Evolutionary conservation across 2,113 vertebrate species (phyloP), one percentile per base, ranked within the genome.

Genomic region (Ammodytes marinus): DNA sequence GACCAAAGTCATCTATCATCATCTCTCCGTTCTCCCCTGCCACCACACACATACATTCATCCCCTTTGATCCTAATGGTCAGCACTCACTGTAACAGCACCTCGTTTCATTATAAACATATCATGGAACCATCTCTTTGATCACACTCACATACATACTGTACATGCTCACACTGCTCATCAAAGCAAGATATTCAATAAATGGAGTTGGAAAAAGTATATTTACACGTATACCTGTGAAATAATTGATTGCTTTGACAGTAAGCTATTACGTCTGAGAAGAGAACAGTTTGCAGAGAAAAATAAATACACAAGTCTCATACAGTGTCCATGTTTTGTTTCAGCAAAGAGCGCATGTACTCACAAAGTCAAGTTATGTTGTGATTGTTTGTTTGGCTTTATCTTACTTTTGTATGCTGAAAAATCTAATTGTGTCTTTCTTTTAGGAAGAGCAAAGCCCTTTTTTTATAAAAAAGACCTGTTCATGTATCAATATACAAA

Each of bases 1-100:
- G 95, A 95, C 79, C 80, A 89, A 27, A 95, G 95, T 96, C 96
- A 96, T 97, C 95, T 95, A 97, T 97, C 97, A 96, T 95, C 94
- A 90, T 92, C 93, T 95, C 93, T 43, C 45, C 19, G 17, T 9
- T 8, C 50, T 39, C 57, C 60, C 47, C 50, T 53, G 8, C 52
- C 15, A 55, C 14, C 37, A 43, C 59, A 65, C 63, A 73, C 50
- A 53, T 13, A 69, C 37, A 68, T 50, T 45, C 66, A 74, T 35
- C 53, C 12, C 8, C 45, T 74, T 40, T 63, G 42, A 80, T 73
- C 40, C 46, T 58, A 80, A 82, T 84, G 85, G 89, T 89, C 88
- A 90, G 90, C 83, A 81, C 80, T 73, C 76, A 76, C 66, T 50
- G 69, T 63, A 64, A 76, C 73, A 49, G 71, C 76, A 53, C 35